phyloP scores from a whole-genome alignment of 2,113 vertebrate species.

The Nerophis ophidion region DNA sequence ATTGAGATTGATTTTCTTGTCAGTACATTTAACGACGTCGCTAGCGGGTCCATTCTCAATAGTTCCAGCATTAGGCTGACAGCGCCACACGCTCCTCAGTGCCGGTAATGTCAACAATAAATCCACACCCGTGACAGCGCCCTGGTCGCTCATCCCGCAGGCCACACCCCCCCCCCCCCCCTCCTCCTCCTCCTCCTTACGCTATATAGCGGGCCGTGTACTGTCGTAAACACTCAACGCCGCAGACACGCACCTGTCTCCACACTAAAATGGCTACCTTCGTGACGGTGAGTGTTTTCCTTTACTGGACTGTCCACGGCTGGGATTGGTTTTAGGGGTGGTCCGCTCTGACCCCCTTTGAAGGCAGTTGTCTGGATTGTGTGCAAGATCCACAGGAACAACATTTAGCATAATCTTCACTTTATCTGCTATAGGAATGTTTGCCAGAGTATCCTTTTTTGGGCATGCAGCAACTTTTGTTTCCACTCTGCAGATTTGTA shows the following conservation, averaged over 20 bases:
- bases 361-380: constrained; percentile 13
- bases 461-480: too few relatives aligned
- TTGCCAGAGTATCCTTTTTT: too few relatives aligned
- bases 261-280: constrained; percentile 64
- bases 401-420: not conserved
- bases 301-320: constrained; percentile 24
- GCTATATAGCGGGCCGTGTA: constrained; percentile 44
- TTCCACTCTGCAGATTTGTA: too few relatives aligned
- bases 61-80: constrained; percentile 2
- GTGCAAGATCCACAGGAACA: not conserved
- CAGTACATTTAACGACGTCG: too few relatives aligned
- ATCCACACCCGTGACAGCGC: constrained; percentile 11
- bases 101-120: constrained; percentile 13
- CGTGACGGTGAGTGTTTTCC: constrained; percentile 67
- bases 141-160: constrained; percentile 31
- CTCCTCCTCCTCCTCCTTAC: constrained; percentile 30
- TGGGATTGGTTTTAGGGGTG: not conserved
- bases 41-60: not conserved
- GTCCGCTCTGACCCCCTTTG: constrained; percentile 19
- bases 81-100: constrained; percentile 5
- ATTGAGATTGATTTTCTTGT: too few relatives aligned
- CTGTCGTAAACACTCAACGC: constrained; percentile 12
- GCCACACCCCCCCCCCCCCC: constrained; percentile 28
- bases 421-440: constrained; percentile 1
- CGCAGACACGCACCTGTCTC: constrained; percentile 36